Evolutionary conservation across 2,113 vertebrate species (phyloP), one percentile per base, ranked within the genome.

Genomic region (Halcyon malimbica): DNA sequence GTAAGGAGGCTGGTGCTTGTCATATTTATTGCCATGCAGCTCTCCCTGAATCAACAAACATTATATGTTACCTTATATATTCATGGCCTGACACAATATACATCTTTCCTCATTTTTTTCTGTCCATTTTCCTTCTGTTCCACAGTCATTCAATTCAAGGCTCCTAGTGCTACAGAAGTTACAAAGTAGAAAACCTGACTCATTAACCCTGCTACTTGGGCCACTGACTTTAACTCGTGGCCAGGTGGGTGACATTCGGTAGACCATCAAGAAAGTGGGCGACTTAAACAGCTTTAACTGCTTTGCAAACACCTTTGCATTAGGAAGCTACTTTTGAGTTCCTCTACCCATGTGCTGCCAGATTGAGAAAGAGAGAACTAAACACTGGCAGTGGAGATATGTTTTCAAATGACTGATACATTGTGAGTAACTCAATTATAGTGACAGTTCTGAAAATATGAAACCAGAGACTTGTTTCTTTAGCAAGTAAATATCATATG

Each of bases 361-460:
- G 69, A 59, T 0, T 57, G 83, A 88, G 56, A 79, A 90, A 41
- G 29, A n/a, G 48, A 41, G 29, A 86, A 68, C 64, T 90, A 75
- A 88, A 81, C 67, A 65, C 60, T 90, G 33, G 86, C 44, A 50
- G 53, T 54, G 77, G 80, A 91, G 81, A 79, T 74, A 73, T 5
- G 5, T 87, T 91, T 93, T 92, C 80, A 65, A 57, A 87, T 88
- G 73, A 60, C 69, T 89, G 69, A 13, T 87, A 25, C 80, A 41
- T 73, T 89, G 81, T 91, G 93, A 94, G 85, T 85, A 96, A 91
- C 77, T 92, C 85, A 87, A 18, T 94, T 94, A 78, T 17, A 71
- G 80, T 79, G 89, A 87, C 67, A 92, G 70, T 91, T 94, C 67
- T 53, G n/a, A 87, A 94, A 94, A 92, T 85, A 82, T 11, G 50